These are phyloP conservation scores for Muschampia plurimacula DNA, from an alignment of 2,888 invertebrate genomes.

Conservation along the genomic window DNA sequence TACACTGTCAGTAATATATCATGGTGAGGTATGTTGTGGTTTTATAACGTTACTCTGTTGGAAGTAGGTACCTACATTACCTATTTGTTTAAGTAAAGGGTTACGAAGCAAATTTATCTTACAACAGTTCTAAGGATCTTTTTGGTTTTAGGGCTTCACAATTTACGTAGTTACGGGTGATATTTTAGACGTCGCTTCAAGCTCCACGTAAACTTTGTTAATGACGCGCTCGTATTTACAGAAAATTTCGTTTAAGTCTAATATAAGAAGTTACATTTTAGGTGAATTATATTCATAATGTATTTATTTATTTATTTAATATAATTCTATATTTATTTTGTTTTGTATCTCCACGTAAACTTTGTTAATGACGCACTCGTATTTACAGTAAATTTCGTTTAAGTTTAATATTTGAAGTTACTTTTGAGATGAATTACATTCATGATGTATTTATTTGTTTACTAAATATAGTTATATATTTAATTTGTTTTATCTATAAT, in stretches of 20 bases:
- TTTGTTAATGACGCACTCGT: background rate
- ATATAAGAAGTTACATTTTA: too few relatives aligned
- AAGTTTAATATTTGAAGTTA: too few relatives aligned
- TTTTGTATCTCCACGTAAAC: background rate
- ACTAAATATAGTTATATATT: too few relatives aligned
- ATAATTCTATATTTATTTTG: too few relatives aligned
- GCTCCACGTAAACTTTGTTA: background rate
- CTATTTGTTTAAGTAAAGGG: background rate
- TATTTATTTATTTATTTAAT: too few relatives aligned
- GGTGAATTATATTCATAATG: too few relatives aligned
- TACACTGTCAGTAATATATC: background rate
- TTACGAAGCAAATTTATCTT: background rate
- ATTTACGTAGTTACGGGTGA: background rate
- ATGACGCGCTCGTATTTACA: background rate
- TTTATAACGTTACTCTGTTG: background rate
- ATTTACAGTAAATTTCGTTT: background rate
- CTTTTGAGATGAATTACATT: too few relatives aligned
- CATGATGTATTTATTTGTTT: too few relatives aligned
- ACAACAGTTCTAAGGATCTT: background rate
- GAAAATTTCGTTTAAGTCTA: background rate
- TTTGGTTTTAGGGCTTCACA: background rate
- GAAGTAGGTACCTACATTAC: background rate
- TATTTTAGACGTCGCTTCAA: background rate
- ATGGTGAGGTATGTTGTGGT: background rate
- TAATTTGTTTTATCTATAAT: too few relatives aligned